phyloP scores from a whole-genome alignment of 2,113 vertebrate genomes.

The Phylloscopus trochiloides region DNA sequence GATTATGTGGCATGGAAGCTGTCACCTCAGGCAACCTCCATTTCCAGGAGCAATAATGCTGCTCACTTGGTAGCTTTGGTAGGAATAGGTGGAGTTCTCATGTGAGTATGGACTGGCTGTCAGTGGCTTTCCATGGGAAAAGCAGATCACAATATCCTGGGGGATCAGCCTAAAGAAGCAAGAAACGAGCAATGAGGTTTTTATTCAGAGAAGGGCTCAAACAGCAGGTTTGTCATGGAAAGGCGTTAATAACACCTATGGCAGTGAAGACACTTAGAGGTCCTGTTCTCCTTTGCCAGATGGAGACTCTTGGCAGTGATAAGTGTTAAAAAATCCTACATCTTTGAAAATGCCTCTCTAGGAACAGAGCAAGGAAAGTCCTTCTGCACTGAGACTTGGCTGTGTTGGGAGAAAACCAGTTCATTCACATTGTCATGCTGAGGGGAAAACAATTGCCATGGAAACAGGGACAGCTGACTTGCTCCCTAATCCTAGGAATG shows the following conservation, averaged over 20 bases:
- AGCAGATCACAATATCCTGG: not conserved
- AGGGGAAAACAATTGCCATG: not conserved
- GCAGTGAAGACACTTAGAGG: not conserved
- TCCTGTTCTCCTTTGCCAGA: not conserved
- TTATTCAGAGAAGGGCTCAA: not conserved
- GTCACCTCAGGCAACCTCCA: not conserved
- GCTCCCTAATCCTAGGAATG: not conserved
- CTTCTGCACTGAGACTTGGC: not conserved
- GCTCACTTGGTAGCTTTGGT: not conserved
- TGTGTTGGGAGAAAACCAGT: not conserved
- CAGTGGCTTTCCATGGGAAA: not conserved
- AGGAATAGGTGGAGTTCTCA: not conserved
- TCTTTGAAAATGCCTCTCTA: not conserved
- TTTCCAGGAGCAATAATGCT: not conserved
- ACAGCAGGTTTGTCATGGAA: not conserved
- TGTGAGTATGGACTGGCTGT: not conserved
- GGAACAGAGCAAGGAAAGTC: not conserved
- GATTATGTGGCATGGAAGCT: not conserved
- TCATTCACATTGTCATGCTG: not conserved
- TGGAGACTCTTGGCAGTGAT: not conserved
- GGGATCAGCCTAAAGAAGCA: not conserved
- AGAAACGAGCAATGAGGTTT: not conserved
- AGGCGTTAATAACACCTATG: not conserved
- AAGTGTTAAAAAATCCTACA: not conserved
- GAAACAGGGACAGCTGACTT: not conserved